A percentile compares a stretch with the other conserved stretches of the same genome.
Evolutionary conservation across 2,888 invertebrate species (phyloP).

Genomic region (Piscicola geometra): DNA sequence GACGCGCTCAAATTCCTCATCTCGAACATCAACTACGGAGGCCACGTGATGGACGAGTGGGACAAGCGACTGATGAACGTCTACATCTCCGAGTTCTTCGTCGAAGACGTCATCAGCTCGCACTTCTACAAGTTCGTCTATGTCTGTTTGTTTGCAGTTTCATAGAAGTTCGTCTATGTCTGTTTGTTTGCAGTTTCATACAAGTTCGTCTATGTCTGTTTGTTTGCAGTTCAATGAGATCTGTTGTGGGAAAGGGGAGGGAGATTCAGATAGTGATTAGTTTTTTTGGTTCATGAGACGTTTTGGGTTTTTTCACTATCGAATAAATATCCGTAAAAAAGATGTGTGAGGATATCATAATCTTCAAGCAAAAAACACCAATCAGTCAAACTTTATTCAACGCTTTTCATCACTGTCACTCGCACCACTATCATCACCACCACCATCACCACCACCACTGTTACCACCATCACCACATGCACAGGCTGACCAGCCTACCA

Average conservation of each 20-base stretch:
- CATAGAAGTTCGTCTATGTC: neutral
- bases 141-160: neutral
- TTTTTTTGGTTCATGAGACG: too few relatives aligned
- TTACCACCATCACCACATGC: too few relatives aligned
- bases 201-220: neutral
- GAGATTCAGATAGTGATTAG: too few relatives aligned
- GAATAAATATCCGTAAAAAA: too few relatives aligned
- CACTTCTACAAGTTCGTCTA: conserved; percentile 63
- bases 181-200: neutral
- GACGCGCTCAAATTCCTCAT: conserved; percentile 81
- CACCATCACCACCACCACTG: too few relatives aligned
- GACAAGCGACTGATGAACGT: conserved; percentile 71
- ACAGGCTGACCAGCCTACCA: conserved; percentile 64
- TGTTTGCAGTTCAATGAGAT: too few relatives aligned
- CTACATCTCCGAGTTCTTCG: conserved; percentile 78
- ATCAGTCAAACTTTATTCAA: too few relatives aligned
- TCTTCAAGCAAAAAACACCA: neutral
- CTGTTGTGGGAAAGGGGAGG: too few relatives aligned
- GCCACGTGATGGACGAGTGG: conserved; percentile 74
- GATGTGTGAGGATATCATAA: too few relatives aligned
- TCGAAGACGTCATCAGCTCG: conserved; percentile 65
- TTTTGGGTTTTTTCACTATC: too few relatives aligned
- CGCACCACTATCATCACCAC: too few relatives aligned
- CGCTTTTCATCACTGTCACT: too few relatives aligned
- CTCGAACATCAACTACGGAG: conserved; percentile 82